phyloP scores from a whole-genome alignment of 2,888 invertebrate genomes.

The Prosopocoilus inquinatus region DNA sequence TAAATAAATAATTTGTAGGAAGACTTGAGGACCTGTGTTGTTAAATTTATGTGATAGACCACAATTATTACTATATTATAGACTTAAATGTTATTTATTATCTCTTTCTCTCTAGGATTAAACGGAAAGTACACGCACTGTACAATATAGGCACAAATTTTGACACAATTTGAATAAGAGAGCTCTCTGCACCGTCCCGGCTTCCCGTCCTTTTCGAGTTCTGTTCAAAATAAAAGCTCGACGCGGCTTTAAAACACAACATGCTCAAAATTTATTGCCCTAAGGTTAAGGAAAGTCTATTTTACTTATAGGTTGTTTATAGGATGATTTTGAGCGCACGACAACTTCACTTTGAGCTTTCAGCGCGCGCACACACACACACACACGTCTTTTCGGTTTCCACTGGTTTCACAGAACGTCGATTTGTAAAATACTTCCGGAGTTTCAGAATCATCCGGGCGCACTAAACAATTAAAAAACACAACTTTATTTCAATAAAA shows the following conservation, averaged over 20 bases:
- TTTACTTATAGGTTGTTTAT: too few species aligned
- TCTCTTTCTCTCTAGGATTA: not conserved
- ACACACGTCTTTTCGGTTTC: too few species aligned
- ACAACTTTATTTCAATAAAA: too few species aligned
- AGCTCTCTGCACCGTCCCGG: constrained; percentile 28
- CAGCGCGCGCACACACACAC: too few species aligned
- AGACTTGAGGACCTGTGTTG: not conserved
- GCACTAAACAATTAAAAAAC: too few species aligned
- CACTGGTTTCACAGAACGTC: too few species aligned
- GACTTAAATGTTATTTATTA: not conserved
- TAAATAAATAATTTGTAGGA: too few species aligned
- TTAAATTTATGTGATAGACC: not conserved
- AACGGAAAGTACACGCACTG: constrained; percentile 1
- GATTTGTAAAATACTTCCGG: too few species aligned
- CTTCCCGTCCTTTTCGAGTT: constrained; percentile 22
- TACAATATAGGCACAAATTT: constrained; percentile 2
- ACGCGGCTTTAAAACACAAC: not conserved
- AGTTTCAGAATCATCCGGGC: too few species aligned
- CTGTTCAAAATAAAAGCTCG: not conserved
- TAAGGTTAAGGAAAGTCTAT: not conserved
- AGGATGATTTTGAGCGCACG: too few species aligned
- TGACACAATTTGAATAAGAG: constrained; percentile 4
- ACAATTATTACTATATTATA: too few species aligned
- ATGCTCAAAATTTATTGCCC: not conserved
- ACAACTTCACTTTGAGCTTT: too few species aligned